A percentile compares a stretch with the other conserved stretches of the same genome.
phyloP scores from a whole-genome alignment of 1,140 invertebrate genomes.

The Chironomus striatipennis region DNA sequence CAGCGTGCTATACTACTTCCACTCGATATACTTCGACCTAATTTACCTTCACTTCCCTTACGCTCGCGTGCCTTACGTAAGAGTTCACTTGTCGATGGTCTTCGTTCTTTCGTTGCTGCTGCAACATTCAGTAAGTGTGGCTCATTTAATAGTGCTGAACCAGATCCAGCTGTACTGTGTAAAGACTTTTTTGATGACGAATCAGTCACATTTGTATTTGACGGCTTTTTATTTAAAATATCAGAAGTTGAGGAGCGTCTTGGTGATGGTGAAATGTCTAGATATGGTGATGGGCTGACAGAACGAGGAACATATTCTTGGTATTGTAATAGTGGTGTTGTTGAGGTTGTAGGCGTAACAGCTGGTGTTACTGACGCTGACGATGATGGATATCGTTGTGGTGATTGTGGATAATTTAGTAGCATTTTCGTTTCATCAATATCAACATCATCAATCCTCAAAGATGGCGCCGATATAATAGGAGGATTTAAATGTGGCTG shows the following conservation, averaged over 20 bases:
- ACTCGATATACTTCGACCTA: slow-evolving; percentile 38
- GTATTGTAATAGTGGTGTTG: slow-evolving; percentile 29
- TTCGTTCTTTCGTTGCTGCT: slow-evolving; percentile 29
- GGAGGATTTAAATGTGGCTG: not conserved
- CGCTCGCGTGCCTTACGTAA: slow-evolving; percentile 36
- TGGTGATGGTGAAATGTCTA: slow-evolving; percentile 22
- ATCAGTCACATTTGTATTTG: slow-evolving; percentile 24
- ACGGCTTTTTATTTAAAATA: slow-evolving; percentile 22
- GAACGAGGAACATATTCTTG: slow-evolving; percentile 23
- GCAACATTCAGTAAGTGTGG: slow-evolving; percentile 30
- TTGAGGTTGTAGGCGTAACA: slow-evolving; percentile 19
- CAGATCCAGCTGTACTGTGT: slow-evolving; percentile 31
- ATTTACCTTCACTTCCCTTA: slow-evolving; percentile 35
- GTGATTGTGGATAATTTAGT: slow-evolving; percentile 32
- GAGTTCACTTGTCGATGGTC: slow-evolving; percentile 38
- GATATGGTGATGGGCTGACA: slow-evolving; percentile 24
- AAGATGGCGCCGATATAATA: slow-evolving; percentile 31
- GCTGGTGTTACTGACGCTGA: slow-evolving; percentile 29
- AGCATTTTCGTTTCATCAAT: slow-evolving; percentile 32
- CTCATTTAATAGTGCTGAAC: slow-evolving; percentile 36
- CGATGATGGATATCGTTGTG: slow-evolving; percentile 31
- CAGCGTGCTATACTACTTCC: slow-evolving; percentile 32
- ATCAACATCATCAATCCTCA: slow-evolving; percentile 37
- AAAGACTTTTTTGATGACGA: slow-evolving; percentile 25
- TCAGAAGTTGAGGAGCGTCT: slow-evolving; percentile 30